Evolutionary conservation across 23 tunicate species (phyloP).

Genomic region (Oikopleura vanhoeffeni): DNA sequence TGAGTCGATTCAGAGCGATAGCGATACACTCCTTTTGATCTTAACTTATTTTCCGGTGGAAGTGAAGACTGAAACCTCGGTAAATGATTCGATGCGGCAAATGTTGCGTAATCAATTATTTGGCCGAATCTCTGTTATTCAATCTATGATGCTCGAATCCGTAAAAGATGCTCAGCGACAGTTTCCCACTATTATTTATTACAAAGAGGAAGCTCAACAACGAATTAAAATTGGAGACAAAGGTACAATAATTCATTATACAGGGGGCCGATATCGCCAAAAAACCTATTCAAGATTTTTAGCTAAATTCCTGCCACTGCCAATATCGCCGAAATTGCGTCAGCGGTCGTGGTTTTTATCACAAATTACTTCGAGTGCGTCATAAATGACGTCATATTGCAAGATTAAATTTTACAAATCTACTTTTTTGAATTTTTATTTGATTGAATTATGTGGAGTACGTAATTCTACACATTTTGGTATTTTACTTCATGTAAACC

Average conservation of each 20-base stretch:
- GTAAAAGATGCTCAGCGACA: slow-evolving; percentile 9
- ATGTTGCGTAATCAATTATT: not conserved
- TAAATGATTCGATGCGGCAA: not conserved
- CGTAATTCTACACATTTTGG: too few relatives aligned
- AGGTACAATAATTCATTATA: not conserved
- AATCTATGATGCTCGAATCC: not conserved
- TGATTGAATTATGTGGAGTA: too few relatives aligned
- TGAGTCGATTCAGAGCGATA: not conserved
- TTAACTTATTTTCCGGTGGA: not conserved
- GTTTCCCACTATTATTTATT: not conserved
- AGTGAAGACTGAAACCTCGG: not conserved
- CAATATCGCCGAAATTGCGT: too few relatives aligned
- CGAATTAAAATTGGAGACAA: slow-evolving; percentile 2
- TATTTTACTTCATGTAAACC: too few relatives aligned
- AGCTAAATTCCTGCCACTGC: not conserved
- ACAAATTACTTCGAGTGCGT: too few relatives aligned
- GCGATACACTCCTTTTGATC: not conserved
- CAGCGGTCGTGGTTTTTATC: too few relatives aligned
- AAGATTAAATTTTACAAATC: too few relatives aligned
- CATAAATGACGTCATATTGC: too few relatives aligned
- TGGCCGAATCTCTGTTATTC: not conserved
- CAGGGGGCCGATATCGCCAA: too few relatives aligned
- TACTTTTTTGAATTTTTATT: too few relatives aligned
- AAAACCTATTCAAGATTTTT: not conserved
- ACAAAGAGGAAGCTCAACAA: not conserved